Evolutionary conservation across 2,113 vertebrate genomes (phyloP), one percentile per base, ranked within the genome.

Genomic region (Talpa occidentalis): DNA sequence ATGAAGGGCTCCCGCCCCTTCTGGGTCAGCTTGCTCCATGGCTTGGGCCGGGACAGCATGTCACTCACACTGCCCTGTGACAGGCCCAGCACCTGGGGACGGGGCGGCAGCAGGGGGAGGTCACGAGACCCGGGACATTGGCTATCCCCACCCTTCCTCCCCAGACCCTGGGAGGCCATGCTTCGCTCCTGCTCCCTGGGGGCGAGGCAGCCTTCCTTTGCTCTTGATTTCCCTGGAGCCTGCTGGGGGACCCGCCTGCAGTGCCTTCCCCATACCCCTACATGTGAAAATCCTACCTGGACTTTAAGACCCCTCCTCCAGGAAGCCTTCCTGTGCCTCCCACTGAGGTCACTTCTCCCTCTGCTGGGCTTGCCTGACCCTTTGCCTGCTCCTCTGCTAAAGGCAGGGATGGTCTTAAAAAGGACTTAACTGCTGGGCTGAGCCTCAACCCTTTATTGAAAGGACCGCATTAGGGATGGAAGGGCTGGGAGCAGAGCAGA

Each of bases 61-160:
- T 99, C 99, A 0, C 99, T 99, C 96, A 99, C 99, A 0, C 99
- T 99, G 97, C 99, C 99, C 97, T 99, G 99, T 44, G 99, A 99
- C 95, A 99, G 98, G 10, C 99, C 99, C 97, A 99, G 98, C 92
- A 99, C 99, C 99, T 98, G 96, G 5, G 11, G 0, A 64, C 62
- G 40, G 95, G 37, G 0, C 0, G 0, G 42, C 14, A 15, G 85
- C 0, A 0, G 62, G 79, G 47, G 67, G 8, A 47, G 76, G 76
- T 93, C 22, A 85, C 77, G n/a, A 44, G 87, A 54, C 22, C 40
- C 10, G 24, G 60, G 26, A 54, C 77, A 10, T 4, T 22, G n/a
- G 26, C 26, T 49, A 54, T 22, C 37, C 22, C 11, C 22, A 12
- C 8, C 37, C 24, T 15, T 21, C 24, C 10, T 9, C 8, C 26